Base-by-base conservation (phyloP, 2,888 invertebrate species). In the Aplocera efformata region DNA sequence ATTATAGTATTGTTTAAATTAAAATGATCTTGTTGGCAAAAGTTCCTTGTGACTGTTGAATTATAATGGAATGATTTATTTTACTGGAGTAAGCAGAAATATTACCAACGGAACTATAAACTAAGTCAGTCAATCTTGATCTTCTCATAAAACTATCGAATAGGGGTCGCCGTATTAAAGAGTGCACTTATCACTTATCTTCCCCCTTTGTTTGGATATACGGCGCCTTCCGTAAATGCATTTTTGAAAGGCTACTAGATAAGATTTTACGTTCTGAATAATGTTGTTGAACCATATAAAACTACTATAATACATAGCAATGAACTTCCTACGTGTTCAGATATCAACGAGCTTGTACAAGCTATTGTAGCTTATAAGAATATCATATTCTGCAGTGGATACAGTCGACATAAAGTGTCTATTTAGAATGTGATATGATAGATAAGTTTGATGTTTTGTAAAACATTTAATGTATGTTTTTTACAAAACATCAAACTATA, bases 171-270 rank as follows among this genome's bases (percentile, higher is more conserved):
- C 50, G 62, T 69, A 70, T 70, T 68, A 70, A 60, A 64, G 60
- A 73, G 63, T 77, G 72, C 76, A 75, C 69, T 79, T 77, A 75
- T 75, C 70, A 70, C 72, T 79, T 81, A 79, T 79, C 80, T 79
- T 68, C 80, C 79, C 79, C 66, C 59, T 70, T 77, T 75, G 70
- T 75, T 72, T 71, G 77, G 75, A 78, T 77, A 77, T 57, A 73
- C 63, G 57, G 60, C 60, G 68, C 63, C 72, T 78, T 79, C 74
- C 77, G 72, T 68, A 69, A 66, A 76, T 79, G 79, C 77, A 79
- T 76, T 75, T 78, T 72, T 68, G 66, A 72, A 68, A 67, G 73
- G 62, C 60, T 61, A 50, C 52, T 42, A 72, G 80, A 79, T 79
- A 80, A 79, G 68, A 67, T 72, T 80, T 78, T 78, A 79, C 72